Percentiles rank a stretch among this genome's conserved stretches.
Evolutionary conservation across 2,888 invertebrate genomes (phyloP).

Genomic region (Trichopoda pennipes): DNA sequence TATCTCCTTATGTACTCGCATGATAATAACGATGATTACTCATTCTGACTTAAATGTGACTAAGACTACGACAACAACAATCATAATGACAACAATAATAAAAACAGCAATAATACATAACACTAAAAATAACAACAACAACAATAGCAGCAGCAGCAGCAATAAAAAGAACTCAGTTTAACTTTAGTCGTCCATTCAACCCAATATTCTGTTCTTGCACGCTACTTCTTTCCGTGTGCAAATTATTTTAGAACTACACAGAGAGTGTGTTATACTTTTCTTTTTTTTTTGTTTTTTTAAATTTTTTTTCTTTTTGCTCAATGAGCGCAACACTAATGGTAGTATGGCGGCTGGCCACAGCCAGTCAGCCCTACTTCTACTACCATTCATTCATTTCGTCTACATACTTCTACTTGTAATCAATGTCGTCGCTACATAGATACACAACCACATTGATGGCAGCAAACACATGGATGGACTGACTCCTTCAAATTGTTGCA

Average conservation of each 20-base stretch:
- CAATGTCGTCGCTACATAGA: conserved; percentile 28
- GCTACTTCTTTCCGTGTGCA: conserved; percentile 65
- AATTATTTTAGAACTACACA: conserved; percentile 58
- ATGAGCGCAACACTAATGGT: conserved; percentile 51
- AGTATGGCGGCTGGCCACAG: conserved; percentile 54
- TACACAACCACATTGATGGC: conserved; percentile 19
- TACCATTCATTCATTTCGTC: conserved; percentile 53
- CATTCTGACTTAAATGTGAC: conserved; percentile 68
- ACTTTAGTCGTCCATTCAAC: conserved; percentile 79
- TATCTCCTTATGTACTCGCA: conserved; percentile 66
- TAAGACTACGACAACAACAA: conserved; percentile 68
- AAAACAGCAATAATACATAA: background rate
- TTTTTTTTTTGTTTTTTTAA: conserved; percentile 21
- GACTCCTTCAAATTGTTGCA: conserved; percentile 50
- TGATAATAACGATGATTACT: conserved; percentile 68
- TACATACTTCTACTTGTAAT: conserved; percentile 52
- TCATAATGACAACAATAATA: conserved; percentile 64
- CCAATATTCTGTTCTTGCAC: conserved; percentile 71
- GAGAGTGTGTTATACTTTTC: conserved; percentile 63
- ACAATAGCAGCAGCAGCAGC: conserved; percentile 1
- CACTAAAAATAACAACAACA: conserved; percentile 33
- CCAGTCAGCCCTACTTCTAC: conserved; percentile 49
- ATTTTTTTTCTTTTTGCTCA: conserved; percentile 20
- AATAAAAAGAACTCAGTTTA: conserved; percentile 62
- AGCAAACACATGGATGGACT: conserved; percentile 42